A percentile compares a stretch with the other conserved stretches of the same genome.
phyloP scores from a whole-genome alignment of 2,797 vertebrate species.

The Acropternis orthonyx region DNA sequence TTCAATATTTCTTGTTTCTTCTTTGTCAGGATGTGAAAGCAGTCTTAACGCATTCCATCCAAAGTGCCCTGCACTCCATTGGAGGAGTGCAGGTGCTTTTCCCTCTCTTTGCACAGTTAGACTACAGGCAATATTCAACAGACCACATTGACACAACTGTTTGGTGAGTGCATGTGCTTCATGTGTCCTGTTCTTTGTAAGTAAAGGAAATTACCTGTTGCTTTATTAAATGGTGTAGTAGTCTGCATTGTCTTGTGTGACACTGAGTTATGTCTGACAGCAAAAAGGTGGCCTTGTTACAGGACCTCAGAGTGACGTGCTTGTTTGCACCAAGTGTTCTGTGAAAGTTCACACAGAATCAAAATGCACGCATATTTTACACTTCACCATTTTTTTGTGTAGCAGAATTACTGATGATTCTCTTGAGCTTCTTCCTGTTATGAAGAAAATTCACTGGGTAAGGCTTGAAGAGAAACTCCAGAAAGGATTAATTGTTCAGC shows the following conservation, averaged over 20 bases:
- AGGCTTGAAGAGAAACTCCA: not conserved
- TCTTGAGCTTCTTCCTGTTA: not conserved
- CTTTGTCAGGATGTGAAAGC: slow-evolving; percentile 92
- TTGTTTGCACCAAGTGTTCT: not conserved
- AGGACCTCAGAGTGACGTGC: not conserved
- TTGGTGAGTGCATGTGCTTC: slow-evolving; percentile 81
- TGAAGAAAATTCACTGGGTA: not conserved
- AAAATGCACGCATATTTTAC: not conserved
- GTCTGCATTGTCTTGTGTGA: not conserved
- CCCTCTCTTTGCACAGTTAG: slow-evolving; percentile 96
- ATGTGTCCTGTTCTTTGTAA: not conserved
- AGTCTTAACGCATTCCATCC: slow-evolving; percentile 94
- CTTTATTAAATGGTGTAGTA: not conserved
- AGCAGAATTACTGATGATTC: not conserved
- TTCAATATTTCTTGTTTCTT: slow-evolving; percentile 9
- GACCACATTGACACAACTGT: slow-evolving; percentile 90
- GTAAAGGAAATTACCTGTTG: not conserved
- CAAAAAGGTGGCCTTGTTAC: not conserved
- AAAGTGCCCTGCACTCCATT: slow-evolving; percentile 96
- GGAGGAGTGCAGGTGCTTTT: slow-evolving; percentile 98
- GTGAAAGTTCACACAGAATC: not conserved
- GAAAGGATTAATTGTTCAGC: not conserved
- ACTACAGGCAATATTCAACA: slow-evolving; percentile 88
- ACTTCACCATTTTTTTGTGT: not conserved
- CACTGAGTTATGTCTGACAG: not conserved